Evolutionary conservation across 2,113 vertebrate species (phyloP).

Genomic region (Synchiropus splendidus): DNA sequence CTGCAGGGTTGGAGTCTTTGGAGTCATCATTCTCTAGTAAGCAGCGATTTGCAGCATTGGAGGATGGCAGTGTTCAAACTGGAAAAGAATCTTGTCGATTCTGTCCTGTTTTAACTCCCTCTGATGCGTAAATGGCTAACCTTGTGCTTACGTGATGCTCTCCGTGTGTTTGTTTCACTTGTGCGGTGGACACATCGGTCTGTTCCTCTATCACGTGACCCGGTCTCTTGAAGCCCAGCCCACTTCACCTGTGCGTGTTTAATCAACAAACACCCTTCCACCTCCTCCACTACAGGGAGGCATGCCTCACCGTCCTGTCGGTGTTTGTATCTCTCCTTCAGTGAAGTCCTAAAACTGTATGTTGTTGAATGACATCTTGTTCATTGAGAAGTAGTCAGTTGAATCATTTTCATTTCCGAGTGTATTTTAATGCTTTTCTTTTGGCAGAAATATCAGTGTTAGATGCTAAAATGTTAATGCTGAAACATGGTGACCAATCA

Average conservation of each 20-base stretch:
- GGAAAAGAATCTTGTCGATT: constrained; percentile 17
- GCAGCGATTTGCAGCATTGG: not conserved
- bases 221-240: no score
- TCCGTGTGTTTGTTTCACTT: constrained; percentile 3
- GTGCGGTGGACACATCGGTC: not conserved
- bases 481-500: no score
- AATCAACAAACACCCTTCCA: not conserved
- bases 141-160: not conserved
- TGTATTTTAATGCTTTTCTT: no score
- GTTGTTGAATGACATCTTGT: no score
- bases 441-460: no score
- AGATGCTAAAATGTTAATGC: no score
- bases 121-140: not conserved
- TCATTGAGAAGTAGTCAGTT: no score
- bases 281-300: not conserved
- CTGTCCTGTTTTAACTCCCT: not conserved
- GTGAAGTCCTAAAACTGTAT: no score
- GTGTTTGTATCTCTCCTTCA: no score
- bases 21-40: not conserved
- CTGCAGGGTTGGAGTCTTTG: not conserved
- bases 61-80: not conserved
- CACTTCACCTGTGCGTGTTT: not conserved
- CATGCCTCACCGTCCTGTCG: no score
- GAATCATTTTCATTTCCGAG: no score
- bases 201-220: constrained; percentile 1